Conservation (phyloP, 1,140 invertebrate species). For the Cataglyphis hispanica region DNA sequence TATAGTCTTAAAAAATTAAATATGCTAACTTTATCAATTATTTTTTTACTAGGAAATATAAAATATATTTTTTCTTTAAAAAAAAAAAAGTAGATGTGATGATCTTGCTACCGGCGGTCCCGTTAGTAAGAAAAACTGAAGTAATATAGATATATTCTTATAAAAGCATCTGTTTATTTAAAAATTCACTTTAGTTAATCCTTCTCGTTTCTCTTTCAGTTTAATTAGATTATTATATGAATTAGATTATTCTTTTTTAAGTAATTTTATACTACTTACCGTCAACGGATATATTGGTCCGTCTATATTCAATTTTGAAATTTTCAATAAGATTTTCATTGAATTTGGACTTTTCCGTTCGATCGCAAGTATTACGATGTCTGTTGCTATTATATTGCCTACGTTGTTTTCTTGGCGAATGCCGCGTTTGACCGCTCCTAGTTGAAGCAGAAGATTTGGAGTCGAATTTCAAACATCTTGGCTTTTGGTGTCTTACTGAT, state of each 20-base stretch:
- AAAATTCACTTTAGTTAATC: not conserved
- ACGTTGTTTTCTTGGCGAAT: constrained; percentile 81
- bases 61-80: too few species aligned
- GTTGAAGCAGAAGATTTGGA: constrained; percentile 78
- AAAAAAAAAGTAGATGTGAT: too few species aligned
- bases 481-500: constrained; percentile 89
- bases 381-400: constrained; percentile 76
- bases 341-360: constrained; percentile 91
- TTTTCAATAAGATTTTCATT: constrained; percentile 93
- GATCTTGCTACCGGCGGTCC: too few species aligned
- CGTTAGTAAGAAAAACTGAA: too few species aligned
- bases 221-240: constrained; percentile 15
- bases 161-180: not conserved
- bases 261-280: constrained; percentile 73
- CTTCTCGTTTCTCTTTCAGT: not conserved
- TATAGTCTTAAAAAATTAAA: not conserved
- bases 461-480: constrained; percentile 87
- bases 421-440: constrained; percentile 78
- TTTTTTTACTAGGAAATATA: too few species aligned
- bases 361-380: constrained; percentile 88
- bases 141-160: too few species aligned
- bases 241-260: not conserved
- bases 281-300: constrained; percentile 83
- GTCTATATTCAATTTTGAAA: constrained; percentile 92
- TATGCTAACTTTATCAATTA: not conserved